Evolutionary conservation across 2,113 vertebrate species (phyloP), one percentile per base, ranked within the genome.

Genomic region (Chlorodrepanis virens): DNA sequence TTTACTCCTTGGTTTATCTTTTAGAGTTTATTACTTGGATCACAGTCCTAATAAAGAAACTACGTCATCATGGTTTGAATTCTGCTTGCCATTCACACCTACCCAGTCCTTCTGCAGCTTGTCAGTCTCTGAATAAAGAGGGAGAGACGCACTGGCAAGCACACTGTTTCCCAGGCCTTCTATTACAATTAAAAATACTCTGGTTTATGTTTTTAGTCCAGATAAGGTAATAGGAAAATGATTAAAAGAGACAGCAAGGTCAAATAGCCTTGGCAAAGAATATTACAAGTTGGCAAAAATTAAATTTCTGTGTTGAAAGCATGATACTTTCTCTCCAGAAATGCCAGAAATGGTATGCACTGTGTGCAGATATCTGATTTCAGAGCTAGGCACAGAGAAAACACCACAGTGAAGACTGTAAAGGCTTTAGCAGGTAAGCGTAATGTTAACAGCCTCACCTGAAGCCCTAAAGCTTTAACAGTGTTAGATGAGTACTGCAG

Each of bases 111-210:
- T 40, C 10, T 56, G 33, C n/a, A 89, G 18, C 44, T 31, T 56
- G 1, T 37, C 70, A 86, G 29, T 25, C 54, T 63, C 39, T 65
- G 17, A 9, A 4, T 52, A 33, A 83, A 39, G 35, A 54, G 9
- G 10, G 45, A 63, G 11, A 90, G 35, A 64, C 7, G 52, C 0
- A 0, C 4, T 59, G n/a, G 27, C 14, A 63, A 13, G 14, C 27
- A 57, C 21, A 35, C 8, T 14, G 6, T 35, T 50, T 89, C 77
- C 23, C 60, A 68, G n/a, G 53, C 15, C 23, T 75, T 76, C 77
- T 29, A 56, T 42, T 79, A 45, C 15, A 84, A 71, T 75, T 78
- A 78, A 29, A 89, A 83, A 88, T 49, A 60, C 8, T 61, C 35
- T 44, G 16, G 6, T 37, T 54, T 63, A 28, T 49, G 44, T 63